Base-by-base conservation (phyloP, 2,797 vertebrate species). In the Leptatherina wallacei region DNA sequence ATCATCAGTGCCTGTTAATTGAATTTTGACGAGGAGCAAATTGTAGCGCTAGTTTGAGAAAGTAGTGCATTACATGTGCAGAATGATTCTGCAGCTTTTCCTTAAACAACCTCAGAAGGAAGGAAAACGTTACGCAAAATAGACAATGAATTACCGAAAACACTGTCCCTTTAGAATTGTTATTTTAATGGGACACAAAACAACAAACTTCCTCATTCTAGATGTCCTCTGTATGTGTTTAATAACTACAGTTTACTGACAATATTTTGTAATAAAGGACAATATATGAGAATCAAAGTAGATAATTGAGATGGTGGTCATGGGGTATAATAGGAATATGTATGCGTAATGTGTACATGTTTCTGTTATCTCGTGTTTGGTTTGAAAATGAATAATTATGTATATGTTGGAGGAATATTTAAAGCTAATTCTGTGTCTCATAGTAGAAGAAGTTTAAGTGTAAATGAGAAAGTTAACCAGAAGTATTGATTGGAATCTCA, bases 191-290 rank as follows among this genome's bases (percentile, higher is more conserved):
- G 30, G 55, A 64, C 54, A 60, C 47, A 55, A 57, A 80, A 69
- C 77, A 82, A 81, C 78, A 62, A 77, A 54, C 59, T 61, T 20
- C 4, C 6, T 7, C 42, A 47, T 18, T 18, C 2, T 20, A 47
- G 6, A 47, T 20, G 42, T 42, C 18, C 18, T 47, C 18, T 6
- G 14, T 16, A 16, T 42, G 12, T 20, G 9, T 35, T 35, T 35
- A 35, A 35, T 32, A 27, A 32, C 4, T 5, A 35, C 33, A 8
- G 7, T 35, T 35, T 10, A 35, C 32, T 32, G 32, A 32, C 4
- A 4, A 32, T 32, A 47, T 47, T 47, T 47, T 16, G 11, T 22
- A 22, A n/a, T n/a, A 9, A n/a, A 7, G 9, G 7, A 18, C 7
- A 4, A 18, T 22, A 49, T 22, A 49, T 20, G 22, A 18, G 20